Base-by-base conservation (phyloP, 2,113 vertebrate species). In the Cephalopterus ornatus region DNA sequence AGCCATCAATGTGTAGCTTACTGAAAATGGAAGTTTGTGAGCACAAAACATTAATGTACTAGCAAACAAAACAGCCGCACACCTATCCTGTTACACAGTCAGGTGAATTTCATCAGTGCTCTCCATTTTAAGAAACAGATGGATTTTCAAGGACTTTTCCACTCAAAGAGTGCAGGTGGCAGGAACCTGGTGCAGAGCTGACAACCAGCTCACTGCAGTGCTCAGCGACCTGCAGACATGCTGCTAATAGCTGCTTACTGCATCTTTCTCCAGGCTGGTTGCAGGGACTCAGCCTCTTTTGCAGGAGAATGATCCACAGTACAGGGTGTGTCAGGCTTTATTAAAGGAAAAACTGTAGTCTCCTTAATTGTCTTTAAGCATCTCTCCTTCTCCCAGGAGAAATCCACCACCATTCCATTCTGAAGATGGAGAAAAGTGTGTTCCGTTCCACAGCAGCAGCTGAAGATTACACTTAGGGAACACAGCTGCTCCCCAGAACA, bases 81-180 rank as follows among this genome's bases (percentile, higher is more conserved):
- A 63, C 14, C 6, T 14, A 47, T 52, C 62, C 24, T 44, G 6
- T 14, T 52, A 44, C 61, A 32, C 11, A 53, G 39, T 9, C 28
- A 41, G 30, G 42, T 32, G 8, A 58, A 61, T 67, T 62, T 55
- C 42, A 52, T 16, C 37, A 63, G 30, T 61, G 37, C 37, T 82
- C 66, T 88, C 49, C 6, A 10, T 88, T 90, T 85, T 70, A 82
- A 92, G 90, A 80, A 95, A 65, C 9, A 32, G 52, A 56, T 82
- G 74, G 61, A 47, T 90, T 83, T 83, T 83, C 74, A 80, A 92
- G 92, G 95, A 84, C 70, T 91, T 92, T 75, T 55, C 44, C 32
- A 39, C 66, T 61, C 50, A 17, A 39, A 49, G 71, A 81, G 62
- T 0, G 0, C 66, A 85, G 70, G 42, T 11, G 21, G 73, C 77